phyloP scores from a whole-genome alignment of 2,113 vertebrate species.

The Arizona elegans region DNA sequence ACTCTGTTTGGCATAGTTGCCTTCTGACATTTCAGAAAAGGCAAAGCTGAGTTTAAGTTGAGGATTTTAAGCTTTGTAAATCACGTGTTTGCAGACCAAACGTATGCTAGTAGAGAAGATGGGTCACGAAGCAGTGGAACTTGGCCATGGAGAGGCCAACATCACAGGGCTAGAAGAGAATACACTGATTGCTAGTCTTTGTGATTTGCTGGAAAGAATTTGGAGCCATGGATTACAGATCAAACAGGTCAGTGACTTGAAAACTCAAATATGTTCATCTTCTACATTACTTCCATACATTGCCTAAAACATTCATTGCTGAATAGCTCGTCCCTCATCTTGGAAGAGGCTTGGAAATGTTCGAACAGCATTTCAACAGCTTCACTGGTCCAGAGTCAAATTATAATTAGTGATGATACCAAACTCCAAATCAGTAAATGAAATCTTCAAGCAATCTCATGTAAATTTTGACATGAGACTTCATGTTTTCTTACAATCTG shows the following conservation, averaged over 20 bases:
- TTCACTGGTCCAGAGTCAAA: not conserved
- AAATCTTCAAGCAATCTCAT: not conserved
- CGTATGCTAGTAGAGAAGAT: slow-evolving; percentile 98
- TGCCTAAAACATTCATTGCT: not conserved
- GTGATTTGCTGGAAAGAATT: slow-evolving; percentile 94
- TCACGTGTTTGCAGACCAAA: slow-evolving; percentile 80
- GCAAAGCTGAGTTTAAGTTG: not conserved
- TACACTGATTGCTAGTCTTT: slow-evolving; percentile 91
- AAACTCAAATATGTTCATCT: not conserved
- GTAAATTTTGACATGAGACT: not conserved
- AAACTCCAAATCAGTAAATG: not conserved
- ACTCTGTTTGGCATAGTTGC: not conserved
- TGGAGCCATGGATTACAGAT: slow-evolving; percentile 95
- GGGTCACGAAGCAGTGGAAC: slow-evolving; percentile 90
- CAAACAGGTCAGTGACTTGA: slow-evolving; percentile 81
- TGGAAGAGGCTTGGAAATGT: not conserved
- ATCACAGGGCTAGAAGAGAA: slow-evolving; percentile 94
- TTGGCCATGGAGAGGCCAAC: slow-evolving; percentile 91
- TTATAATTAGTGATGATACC: not conserved
- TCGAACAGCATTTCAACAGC: not conserved
- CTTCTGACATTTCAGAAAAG: not conserved
- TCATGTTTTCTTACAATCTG: not conserved
- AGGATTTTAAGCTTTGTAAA: not conserved
- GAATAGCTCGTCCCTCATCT: not conserved
- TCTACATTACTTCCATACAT: not conserved